Base-by-base conservation (phyloP, 2,888 invertebrate genomes). In the Caenorhabditis japonica region DNA sequence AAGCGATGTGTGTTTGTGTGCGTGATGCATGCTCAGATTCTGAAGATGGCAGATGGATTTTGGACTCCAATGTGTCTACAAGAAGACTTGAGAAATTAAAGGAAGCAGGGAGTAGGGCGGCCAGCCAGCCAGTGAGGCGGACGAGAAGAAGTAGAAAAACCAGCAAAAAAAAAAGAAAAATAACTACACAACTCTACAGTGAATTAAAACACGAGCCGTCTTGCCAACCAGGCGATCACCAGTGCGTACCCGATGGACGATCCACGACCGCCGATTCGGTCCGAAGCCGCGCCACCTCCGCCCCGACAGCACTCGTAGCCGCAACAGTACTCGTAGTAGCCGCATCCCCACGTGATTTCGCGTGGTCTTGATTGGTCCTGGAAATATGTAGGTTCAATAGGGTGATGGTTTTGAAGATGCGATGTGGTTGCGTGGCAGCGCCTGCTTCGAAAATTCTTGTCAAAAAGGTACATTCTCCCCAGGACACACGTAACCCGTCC, bases 321-420 rank as follows among this genome's bases (percentile, higher is more conserved):
- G 59, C 86, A 86, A 62, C 86, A 86, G 44, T 79, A 53, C 68
- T 85, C 85, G 68, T 84, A 77, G 71, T 77, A 77, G 0, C 81
- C 76, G 59, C 86, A 86, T 17, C 83, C 78, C 86, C 86, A 86
- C n/a, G 85, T 85, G 68, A 86, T 83, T 68, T 86, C 86, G 4
- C 81, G 79, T 7, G 86, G 86, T 17, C 86, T 82, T 12, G 80
- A 69, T 38, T 81, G 74, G 60, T 85, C 86, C 77, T 84, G 79
- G 21, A 76, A 55, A n/a, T 25, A 43, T 15, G 8, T 34, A 41
- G 17, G 17, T 23, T n/a, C 5, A 33, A 43, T 33, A 4, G 25
- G 49, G n/a, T 51, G 17, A 10, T 27, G 8, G 3, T 33, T 47
- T 33, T 13, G 0, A 27, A 13, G 7, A 7, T 7, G 5, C 1